Evolutionary conservation across 2,888 invertebrate genomes (phyloP).

Genomic region (Nomada goodeniana): DNA sequence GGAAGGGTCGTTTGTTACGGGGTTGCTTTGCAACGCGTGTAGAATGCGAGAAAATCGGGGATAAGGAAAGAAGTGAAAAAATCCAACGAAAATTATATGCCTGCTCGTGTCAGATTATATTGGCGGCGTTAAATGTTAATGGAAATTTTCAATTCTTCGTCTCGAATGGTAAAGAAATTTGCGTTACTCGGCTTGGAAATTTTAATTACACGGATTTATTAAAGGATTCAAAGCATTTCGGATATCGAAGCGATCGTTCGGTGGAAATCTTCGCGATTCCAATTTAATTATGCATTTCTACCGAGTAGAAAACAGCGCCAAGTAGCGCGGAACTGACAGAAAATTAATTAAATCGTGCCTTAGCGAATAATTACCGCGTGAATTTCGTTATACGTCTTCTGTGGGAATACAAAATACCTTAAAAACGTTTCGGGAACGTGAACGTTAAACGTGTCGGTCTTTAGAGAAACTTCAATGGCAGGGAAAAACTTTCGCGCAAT

Average conservation of each 20-base stretch:
- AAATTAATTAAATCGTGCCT: constrained; percentile 20
- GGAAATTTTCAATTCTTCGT: too few species aligned
- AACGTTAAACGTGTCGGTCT: not conserved
- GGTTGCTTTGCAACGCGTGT: too few species aligned
- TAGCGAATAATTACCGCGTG: not conserved
- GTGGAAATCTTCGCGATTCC: not conserved
- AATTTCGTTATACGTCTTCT: not conserved
- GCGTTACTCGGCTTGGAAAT: too few species aligned
- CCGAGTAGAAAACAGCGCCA: not conserved
- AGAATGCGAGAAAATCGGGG: too few species aligned
- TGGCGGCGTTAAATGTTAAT: too few species aligned
- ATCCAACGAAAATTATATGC: too few species aligned
- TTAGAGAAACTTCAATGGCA: not conserved
- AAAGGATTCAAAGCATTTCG: not conserved
- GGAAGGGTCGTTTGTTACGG: too few species aligned
- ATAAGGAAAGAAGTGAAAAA: too few species aligned
- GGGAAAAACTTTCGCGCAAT: not conserved
- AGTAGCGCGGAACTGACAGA: not conserved
- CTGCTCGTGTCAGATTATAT: too few species aligned
- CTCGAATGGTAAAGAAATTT: too few species aligned
- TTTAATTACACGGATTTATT: too few species aligned
- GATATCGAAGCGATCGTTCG: not conserved
- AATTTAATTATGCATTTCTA: not conserved
- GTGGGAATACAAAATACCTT: not conserved
- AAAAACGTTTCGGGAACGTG: not conserved